Percentiles rank a stretch among this genome's conserved stretches.
phyloP scores from a whole-genome alignment of 2,113 vertebrate genomes.

The Nothocercus nigrocapillus region DNA sequence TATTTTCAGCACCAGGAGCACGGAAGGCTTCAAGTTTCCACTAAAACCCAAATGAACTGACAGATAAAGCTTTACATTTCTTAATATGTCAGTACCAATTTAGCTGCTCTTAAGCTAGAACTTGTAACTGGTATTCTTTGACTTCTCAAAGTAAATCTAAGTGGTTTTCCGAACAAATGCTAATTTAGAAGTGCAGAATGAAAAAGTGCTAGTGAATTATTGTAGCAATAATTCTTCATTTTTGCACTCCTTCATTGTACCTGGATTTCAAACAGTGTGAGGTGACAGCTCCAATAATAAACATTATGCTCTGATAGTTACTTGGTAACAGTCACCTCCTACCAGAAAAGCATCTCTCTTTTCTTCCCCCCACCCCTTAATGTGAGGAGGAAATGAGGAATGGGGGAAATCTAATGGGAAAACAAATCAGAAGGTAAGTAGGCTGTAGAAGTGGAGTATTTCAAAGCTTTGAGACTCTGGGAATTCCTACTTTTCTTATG shows the following conservation, averaged over 20 bases:
- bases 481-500: not conserved
- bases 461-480: not conserved
- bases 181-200: not conserved
- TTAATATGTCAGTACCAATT: not conserved
- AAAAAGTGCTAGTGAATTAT: not conserved
- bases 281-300: not conserved
- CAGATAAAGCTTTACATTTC: not conserved
- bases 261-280: not conserved
- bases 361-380: too few relatives aligned
- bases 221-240: not conserved
- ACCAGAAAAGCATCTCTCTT: accelerated
- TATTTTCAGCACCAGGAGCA: not conserved
- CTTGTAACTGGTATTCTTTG: not conserved
- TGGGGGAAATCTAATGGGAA: not conserved
- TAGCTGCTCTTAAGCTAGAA: not conserved
- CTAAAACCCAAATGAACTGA: not conserved
- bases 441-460: not conserved
- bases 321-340: not conserved
- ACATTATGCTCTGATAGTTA: not conserved
- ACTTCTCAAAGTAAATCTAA: not conserved
- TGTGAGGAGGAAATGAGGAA: not conserved
- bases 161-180: not conserved
- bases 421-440: not conserved
- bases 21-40: not conserved
- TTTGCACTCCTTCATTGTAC: not conserved